phyloP scores from a whole-genome alignment of 2,797 vertebrate genomes.

The Onychomys arenicola region DNA sequence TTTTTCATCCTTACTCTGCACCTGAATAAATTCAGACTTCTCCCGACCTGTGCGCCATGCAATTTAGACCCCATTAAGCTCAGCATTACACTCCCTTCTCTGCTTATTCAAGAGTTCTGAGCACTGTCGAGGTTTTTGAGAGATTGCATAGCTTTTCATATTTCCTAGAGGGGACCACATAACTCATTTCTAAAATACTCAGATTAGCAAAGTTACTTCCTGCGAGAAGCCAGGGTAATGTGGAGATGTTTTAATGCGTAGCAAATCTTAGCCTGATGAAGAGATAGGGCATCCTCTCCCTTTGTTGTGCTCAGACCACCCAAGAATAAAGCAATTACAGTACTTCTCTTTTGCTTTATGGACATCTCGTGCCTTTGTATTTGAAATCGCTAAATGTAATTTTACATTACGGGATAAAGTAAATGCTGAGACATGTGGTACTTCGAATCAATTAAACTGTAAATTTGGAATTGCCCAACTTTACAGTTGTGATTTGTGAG shows the following conservation, averaged over 20 bases:
- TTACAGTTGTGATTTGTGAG: constrained; percentile 12
- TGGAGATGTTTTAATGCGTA: constrained; percentile 45
- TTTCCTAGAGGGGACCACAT: constrained; percentile 27
- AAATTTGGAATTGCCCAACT: constrained; percentile 46
- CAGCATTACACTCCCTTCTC: constrained; percentile 38
- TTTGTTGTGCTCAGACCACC: background rate
- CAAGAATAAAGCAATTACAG: constrained; percentile 64
- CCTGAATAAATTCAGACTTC: constrained; percentile 50
- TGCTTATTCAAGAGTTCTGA: background rate
- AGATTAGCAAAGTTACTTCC: constrained; percentile 66
- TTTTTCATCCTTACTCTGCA: background rate
- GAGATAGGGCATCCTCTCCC: background rate
- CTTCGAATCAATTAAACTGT: constrained; percentile 17
- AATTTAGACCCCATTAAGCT: constrained; percentile 55
- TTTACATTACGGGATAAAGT: constrained; percentile 27
- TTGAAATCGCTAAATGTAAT: constrained; percentile 56
- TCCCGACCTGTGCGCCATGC: background rate
- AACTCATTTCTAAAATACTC: constrained; percentile 82
- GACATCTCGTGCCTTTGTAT: background rate
- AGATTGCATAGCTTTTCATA: constrained; percentile 73
- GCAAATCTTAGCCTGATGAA: background rate
- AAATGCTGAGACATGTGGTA: constrained; percentile 13
- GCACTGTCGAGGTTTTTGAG: constrained; percentile 77
- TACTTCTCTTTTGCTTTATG: constrained; percentile 46
- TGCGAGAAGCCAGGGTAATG: constrained; percentile 39